These are phyloP conservation scores for Lamellibrachia luymesi DNA, from an alignment of 1,140 invertebrate species.

Conservation along the genomic window DNA sequence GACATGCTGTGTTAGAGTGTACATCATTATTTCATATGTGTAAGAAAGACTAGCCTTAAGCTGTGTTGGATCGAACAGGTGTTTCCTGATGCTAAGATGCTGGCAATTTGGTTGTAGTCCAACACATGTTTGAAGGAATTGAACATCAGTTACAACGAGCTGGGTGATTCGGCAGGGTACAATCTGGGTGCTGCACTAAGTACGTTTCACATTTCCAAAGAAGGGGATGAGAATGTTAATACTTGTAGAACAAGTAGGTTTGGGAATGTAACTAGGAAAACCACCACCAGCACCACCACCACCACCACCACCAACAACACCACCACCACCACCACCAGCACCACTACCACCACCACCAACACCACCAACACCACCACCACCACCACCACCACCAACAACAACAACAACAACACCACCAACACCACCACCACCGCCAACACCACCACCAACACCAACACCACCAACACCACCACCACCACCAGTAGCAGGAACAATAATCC, in stretches of 20 bases:
- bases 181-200: background rate
- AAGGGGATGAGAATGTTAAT: background rate
- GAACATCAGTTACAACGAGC: background rate
- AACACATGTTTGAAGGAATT: background rate
- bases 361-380: slow-evolving; percentile 17
- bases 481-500: background rate
- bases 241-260: too few species aligned
- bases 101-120: background rate
- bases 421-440: slow-evolving; percentile 18
- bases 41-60: too few species aligned
- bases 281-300: background rate
- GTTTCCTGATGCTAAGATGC: background rate
- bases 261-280: too few species aligned
- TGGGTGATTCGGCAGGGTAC: background rate
- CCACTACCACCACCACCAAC: background rate
- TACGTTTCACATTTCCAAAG: background rate
- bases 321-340: background rate
- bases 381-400: slow-evolving; percentile 9
- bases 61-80: background rate
- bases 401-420: slow-evolving; percentile 1
- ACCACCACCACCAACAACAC: background rate
- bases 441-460: background rate
- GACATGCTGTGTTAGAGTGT: background rate
- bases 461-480: slow-evolving; percentile 16
- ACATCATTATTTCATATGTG: background rate